A percentile compares a stretch with the other conserved stretches of the same genome.
phyloP scores from a whole-genome alignment of 2,888 invertebrate genomes.

The Acleris laterana region DNA sequence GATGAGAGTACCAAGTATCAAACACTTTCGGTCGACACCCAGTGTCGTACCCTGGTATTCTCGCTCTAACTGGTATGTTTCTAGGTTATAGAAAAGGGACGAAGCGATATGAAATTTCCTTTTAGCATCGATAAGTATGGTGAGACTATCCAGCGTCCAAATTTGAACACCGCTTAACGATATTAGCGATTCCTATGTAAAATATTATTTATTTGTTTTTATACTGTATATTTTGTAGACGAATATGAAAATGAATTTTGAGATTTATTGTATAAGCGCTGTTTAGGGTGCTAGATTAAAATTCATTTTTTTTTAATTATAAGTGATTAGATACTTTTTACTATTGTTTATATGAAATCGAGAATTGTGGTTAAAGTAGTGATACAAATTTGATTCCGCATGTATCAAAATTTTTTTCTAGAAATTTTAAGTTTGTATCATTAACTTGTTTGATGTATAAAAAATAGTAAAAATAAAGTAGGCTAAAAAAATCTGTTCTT shows the following conservation, averaged over 20 bases:
- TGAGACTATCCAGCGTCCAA: constrained; percentile 50
- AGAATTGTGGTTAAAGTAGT: no score
- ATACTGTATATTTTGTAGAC: constrained; percentile 73
- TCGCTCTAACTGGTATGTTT: no score
- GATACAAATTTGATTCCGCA: no score
- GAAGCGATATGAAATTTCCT: no score
- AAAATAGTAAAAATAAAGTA: constrained; percentile 29
- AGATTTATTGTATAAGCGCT: constrained; percentile 16
- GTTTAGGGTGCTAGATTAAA: constrained; percentile 14
- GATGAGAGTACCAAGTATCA: no score
- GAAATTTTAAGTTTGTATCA: no score
- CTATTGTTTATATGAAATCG: not conserved
- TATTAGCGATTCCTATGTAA: constrained; percentile 69
- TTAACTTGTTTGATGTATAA: not conserved
- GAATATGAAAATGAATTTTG: constrained; percentile 41
- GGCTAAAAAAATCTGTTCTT: constrained; percentile 57
- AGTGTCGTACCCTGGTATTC: no score
- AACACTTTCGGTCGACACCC: no score
- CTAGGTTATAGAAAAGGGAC: no score
- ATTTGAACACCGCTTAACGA: constrained; percentile 56
- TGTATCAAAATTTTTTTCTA: no score
- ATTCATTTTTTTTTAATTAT: constrained; percentile 17
- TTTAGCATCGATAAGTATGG: no score
- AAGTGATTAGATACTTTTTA: not conserved
- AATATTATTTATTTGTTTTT: constrained; percentile 80